A percentile compares a stretch with the other conserved stretches of the same genome.
Conservation (phyloP, 1,140 invertebrate genomes). For the Pseudomyrmex concolor region DNA sequence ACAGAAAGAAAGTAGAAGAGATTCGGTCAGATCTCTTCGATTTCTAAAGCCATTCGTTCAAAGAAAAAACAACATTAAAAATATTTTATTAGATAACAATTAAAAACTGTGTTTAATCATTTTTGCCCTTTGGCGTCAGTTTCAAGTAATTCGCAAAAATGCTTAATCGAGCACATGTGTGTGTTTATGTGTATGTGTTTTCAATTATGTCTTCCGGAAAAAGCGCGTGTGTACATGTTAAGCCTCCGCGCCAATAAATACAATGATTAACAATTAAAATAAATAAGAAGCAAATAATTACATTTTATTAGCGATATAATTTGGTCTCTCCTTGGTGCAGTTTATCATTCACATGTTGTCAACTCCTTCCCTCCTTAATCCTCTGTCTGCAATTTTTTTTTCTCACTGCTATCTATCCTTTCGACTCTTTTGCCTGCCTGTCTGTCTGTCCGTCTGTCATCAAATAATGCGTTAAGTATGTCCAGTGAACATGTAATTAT, state of each 20-base stretch:
- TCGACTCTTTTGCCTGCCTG: slow-evolving; percentile 18
- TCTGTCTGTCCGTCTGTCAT: slow-evolving; percentile 45
- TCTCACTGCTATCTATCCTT: slow-evolving; percentile 15
- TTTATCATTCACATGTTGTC: slow-evolving; percentile 73
- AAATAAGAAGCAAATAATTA: slow-evolving; percentile 77
- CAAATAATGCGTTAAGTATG: slow-evolving; percentile 32
- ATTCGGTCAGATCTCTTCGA: neutral
- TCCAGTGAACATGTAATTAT: slow-evolving; percentile 37
- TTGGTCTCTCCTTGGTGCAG: slow-evolving; percentile 83
- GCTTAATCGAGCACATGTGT: slow-evolving; percentile 26
- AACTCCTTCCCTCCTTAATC: slow-evolving; percentile 18
- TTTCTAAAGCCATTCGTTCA: neutral
- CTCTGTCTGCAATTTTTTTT: slow-evolving; percentile 19
- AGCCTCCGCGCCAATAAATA: slow-evolving; percentile 78
- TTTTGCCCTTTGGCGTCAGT: neutral
- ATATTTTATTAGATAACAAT: neutral
- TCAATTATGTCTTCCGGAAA: slow-evolving; percentile 17
- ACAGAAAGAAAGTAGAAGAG: slow-evolving; percentile 1
- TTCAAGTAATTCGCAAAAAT: neutral
- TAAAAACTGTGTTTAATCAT: neutral
- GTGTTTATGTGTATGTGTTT: neutral
- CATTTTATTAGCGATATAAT: slow-evolving; percentile 78
- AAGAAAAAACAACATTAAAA: neutral
- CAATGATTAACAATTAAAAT: slow-evolving; percentile 76
- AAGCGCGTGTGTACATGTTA: slow-evolving; percentile 38